Evolutionary conservation across 2,113 vertebrate genomes (phyloP).

Genomic region (Eublepharis macularius): DNA sequence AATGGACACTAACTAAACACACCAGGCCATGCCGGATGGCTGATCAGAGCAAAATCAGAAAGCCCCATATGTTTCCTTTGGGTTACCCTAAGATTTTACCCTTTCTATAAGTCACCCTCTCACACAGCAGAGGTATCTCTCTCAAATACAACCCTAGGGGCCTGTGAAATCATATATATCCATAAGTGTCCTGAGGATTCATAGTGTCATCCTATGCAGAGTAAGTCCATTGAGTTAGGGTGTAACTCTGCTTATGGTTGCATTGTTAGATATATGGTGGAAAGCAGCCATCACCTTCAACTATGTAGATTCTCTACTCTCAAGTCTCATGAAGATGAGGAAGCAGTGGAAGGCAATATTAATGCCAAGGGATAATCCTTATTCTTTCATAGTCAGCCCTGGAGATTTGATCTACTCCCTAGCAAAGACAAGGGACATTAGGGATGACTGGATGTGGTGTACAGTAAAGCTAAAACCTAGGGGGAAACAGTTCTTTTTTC

Average conservation of each 20-base stretch:
- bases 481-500: constrained; percentile 4
- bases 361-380: background rate
- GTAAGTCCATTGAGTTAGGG: too few species aligned
- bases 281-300: background rate
- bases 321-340: background rate
- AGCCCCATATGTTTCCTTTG: constrained; percentile 20
- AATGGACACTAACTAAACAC: constrained; percentile 37
- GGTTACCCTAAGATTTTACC: background rate
- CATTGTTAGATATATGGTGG: background rate
- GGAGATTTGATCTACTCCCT: background rate
- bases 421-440: background rate
- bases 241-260: too few species aligned
- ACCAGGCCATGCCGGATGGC: constrained; percentile 27
- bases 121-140: constrained; percentile 19
- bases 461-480: background rate
- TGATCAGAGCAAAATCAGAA: constrained; percentile 7
- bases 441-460: constrained; percentile 19
- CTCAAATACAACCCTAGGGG: constrained; percentile 4
- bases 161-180: background rate
- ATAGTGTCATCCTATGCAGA: too few species aligned
- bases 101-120: constrained; percentile 23
- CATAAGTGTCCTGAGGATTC: background rate
- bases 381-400: background rate
- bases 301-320: background rate
- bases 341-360: constrained; percentile 12